These are phyloP conservation scores for Exocentrus adspersus DNA, from an alignment of 2,888 invertebrate species.

Conservation along the genomic window DNA sequence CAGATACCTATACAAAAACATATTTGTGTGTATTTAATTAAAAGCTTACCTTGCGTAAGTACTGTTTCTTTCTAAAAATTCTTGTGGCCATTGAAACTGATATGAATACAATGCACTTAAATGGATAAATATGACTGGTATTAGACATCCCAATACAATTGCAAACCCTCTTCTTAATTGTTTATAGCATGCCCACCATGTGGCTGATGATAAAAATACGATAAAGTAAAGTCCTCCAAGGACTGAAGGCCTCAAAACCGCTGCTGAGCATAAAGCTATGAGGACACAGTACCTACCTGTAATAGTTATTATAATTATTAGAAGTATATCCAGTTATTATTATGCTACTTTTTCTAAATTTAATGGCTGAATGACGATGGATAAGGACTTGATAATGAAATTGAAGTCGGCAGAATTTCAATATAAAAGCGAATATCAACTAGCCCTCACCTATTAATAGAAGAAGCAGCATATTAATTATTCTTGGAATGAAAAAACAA, in stretches of 20 bases:
- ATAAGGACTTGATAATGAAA: too few relatives aligned
- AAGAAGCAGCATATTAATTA: too few relatives aligned
- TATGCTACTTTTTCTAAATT: too few relatives aligned
- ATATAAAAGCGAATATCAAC: too few relatives aligned
- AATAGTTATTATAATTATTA: conserved; percentile 47
- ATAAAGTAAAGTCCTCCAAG: conserved; percentile 88
- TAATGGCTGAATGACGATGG: too few relatives aligned
- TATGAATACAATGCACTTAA: conserved; percentile 79
- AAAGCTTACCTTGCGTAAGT: conserved; percentile 76
- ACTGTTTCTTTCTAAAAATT: conserved; percentile 73
- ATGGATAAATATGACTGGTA: conserved; percentile 82
- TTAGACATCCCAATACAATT: conserved; percentile 73
- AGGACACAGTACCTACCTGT: conserved; percentile 75
- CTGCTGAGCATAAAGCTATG: conserved; percentile 75
- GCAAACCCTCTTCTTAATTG: conserved; percentile 83
- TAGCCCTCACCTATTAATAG: too few relatives aligned
- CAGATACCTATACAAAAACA: too few relatives aligned
- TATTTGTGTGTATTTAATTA: too few relatives aligned
- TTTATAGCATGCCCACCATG: conserved; percentile 87
- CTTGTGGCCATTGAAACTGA: conserved; percentile 85
- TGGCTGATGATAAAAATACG: conserved; percentile 83
- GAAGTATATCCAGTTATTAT: too few relatives aligned
- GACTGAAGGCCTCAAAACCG: conserved; percentile 83
- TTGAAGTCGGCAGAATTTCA: too few relatives aligned
- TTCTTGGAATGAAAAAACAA: too few relatives aligned